These are phyloP conservation scores for Pedionomus torquatus DNA, from an alignment of 2,113 vertebrate species.

Conservation along the genomic window DNA sequence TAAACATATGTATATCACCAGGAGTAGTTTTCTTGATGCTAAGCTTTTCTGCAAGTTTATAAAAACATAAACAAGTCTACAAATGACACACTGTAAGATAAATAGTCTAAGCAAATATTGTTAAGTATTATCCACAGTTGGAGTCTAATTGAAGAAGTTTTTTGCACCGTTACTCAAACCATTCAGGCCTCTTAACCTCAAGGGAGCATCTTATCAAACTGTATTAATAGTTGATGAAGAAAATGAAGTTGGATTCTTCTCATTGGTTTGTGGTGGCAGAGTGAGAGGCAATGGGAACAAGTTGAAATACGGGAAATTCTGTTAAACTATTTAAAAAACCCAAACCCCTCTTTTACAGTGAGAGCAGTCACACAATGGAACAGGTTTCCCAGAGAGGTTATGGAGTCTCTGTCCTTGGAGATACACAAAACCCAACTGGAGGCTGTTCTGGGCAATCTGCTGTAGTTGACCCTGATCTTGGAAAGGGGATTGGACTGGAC, in stretches of 20 bases:
- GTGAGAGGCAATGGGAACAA: neutral
- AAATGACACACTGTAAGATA: neutral
- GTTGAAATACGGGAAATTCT: neutral
- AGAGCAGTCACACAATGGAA: neutral
- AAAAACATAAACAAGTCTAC: neutral
- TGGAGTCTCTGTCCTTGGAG: neutral
- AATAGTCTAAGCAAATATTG: neutral
- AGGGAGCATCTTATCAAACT: neutral
- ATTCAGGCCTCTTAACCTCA: neutral
- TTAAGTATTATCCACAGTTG: neutral
- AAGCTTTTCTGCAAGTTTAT: neutral
- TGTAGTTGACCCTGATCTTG: neutral
- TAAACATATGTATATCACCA: neutral
- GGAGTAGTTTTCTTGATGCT: neutral
- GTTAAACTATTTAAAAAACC: neutral
- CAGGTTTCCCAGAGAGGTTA: neutral
- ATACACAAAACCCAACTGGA: accelerated
- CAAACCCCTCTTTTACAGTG: neutral
- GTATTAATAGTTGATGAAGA: neutral
- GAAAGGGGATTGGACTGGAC: neutral
- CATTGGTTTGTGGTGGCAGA: neutral
- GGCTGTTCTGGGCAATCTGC: neutral
- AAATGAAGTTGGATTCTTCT: neutral
- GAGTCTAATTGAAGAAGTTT: neutral
- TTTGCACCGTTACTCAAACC: neutral